Evolutionary conservation across 2,888 invertebrate genomes (phyloP).

Genomic region (Coremacera marginata): DNA sequence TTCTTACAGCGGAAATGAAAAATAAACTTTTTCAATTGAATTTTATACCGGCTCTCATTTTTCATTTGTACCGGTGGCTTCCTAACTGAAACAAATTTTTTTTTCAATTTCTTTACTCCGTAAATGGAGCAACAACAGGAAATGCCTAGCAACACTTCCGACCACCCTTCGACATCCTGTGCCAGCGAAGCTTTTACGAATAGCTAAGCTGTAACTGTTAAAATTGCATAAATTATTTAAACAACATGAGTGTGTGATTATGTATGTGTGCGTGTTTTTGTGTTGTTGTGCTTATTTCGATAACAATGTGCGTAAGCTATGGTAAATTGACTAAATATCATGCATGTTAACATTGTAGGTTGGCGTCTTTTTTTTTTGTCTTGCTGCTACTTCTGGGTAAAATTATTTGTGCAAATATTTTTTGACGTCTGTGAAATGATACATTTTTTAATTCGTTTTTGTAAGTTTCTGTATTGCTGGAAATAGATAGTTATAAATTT

Average conservation of each 20-base stretch:
- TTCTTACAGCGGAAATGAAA: not conserved
- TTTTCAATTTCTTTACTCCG: not conserved
- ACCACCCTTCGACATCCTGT: not conserved
- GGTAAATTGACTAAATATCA: not conserved
- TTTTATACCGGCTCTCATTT: not conserved
- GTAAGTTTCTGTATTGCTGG: no score
- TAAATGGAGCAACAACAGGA: not conserved
- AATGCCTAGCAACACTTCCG: not conserved
- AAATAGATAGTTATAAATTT: no score
- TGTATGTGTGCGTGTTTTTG: not conserved
- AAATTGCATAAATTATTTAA: no score
- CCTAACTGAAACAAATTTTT: not conserved
- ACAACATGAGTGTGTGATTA: no score
- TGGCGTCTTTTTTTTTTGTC: not conserved
- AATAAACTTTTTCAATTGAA: conserved; percentile 11
- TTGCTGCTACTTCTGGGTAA: not conserved
- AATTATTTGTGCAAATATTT: not conserved
- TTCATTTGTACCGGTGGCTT: not conserved
- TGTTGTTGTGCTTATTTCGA: not conserved
- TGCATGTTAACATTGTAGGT: no score
- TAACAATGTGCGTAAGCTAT: not conserved
- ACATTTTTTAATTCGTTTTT: no score
- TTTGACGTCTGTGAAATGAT: not conserved
- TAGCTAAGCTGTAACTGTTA: no score
- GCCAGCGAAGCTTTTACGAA: no score